Conservation (phyloP, 30 jellyfish, hydroid and myxozoan genomes). For the Rhopilema esculentum region DNA sequence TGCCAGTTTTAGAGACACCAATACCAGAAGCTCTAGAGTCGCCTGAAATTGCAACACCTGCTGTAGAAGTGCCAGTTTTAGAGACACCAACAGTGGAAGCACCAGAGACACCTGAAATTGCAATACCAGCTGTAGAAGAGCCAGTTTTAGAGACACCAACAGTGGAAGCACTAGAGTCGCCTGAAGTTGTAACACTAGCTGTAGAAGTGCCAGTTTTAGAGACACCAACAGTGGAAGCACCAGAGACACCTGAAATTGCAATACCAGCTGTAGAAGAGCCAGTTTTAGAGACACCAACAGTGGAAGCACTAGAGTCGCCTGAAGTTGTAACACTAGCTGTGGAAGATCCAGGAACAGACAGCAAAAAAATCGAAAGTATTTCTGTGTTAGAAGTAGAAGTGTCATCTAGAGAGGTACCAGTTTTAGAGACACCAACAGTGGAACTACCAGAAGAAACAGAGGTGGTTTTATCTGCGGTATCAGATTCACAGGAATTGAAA, state of each 20-base stretch:
- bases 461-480: neutral
- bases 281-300: neutral
- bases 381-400: no score
- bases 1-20: neutral
- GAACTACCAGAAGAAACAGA: neutral
- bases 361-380: no score
- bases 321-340: neutral
- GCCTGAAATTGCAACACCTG: neutral
- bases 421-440: neutral
- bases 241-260: neutral
- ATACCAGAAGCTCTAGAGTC: neutral
- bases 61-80: neutral
- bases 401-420: no score
- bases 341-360: no score
- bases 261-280: neutral
- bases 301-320: neutral
- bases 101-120: neutral
- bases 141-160: neutral
- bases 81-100: neutral
- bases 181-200: neutral
- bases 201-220: constrained; percentile 1
- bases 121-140: neutral
- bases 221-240: neutral
- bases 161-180: neutral
- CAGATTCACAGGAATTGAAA: no score